A percentile compares a stretch with the other conserved stretches of the same genome.
These are phyloP conservation scores for Drosophila ananassae DNA, from an alignment of 1,140 invertebrate species.

Conservation along the genomic window DNA sequence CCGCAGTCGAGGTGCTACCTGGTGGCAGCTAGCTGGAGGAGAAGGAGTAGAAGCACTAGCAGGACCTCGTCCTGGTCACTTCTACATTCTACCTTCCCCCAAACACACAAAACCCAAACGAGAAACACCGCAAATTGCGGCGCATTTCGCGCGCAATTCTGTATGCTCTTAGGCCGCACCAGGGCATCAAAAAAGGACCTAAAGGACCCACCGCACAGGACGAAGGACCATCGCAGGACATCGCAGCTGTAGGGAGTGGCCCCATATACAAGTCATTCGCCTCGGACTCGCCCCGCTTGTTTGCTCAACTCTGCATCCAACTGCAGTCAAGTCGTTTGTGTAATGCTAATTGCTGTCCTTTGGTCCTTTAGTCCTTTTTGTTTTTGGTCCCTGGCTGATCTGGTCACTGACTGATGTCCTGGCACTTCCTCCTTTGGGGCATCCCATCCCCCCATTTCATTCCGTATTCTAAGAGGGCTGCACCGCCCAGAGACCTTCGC, in stretches of 20 bases:
- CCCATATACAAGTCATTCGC: conserved; percentile 79
- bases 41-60: background rate
- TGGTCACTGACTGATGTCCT: conserved; percentile 3
- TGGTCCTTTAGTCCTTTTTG: background rate
- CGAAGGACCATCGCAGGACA: background rate
- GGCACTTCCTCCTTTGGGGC: conserved; percentile 10
- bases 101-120: conserved; percentile 2
- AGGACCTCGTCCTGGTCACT: background rate
- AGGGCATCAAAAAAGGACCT: background rate
- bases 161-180: conserved; percentile 60
- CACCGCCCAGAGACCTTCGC: background rate
- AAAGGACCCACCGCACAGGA: background rate
- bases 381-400: background rate
- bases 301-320: conserved; percentile 44
- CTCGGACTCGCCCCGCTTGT: conserved; percentile 39
- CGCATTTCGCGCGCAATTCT: conserved; percentile 56
- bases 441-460: conserved; percentile 5
- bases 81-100: background rate
- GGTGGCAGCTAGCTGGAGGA: conserved; percentile 3
- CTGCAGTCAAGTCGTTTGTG: conserved; percentile 70
- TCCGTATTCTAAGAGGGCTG: conserved; percentile 41
- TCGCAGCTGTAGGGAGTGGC: conserved; percentile 28
- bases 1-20: conserved; percentile 25
- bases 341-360: conserved; percentile 69
- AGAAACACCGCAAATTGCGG: conserved; percentile 73